Evolutionary conservation across 2,113 vertebrate species (phyloP).

Genomic region (Syngnathus typhle): DNA sequence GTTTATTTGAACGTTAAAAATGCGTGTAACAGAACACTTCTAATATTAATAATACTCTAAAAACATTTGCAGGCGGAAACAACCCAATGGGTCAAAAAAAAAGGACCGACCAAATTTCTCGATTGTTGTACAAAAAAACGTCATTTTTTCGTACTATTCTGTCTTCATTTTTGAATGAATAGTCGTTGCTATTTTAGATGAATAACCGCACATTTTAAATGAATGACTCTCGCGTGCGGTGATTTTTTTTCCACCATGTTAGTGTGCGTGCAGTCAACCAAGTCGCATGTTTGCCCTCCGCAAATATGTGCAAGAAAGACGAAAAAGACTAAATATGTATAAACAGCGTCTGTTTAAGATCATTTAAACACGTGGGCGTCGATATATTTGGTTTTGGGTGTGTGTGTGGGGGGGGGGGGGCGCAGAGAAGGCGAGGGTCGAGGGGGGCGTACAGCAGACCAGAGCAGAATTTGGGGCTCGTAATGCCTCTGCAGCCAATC

Average conservation of each 20-base stretch:
- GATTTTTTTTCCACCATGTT: neutral
- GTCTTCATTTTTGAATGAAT: neutral
- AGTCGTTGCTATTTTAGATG: neutral
- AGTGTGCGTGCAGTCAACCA: neutral
- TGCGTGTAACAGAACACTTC: neutral
- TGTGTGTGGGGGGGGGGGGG: constrained; percentile 28
- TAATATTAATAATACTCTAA: neutral
- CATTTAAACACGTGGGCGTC: constrained; percentile 41
- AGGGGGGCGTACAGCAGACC: constrained; percentile 21
- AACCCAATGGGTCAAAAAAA: no score
- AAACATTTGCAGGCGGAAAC: no score
- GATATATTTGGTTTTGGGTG: constrained; percentile 51
- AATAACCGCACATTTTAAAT: neutral
- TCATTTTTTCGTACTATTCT: neutral
- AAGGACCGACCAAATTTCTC: no score
- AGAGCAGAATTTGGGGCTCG: constrained; percentile 26
- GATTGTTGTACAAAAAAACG: neutral
- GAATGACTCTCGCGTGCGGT: neutral
- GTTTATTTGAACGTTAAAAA: neutral
- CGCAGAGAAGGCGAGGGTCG: constrained; percentile 4
- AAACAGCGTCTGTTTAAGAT: constrained; percentile 66
- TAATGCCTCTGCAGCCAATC: constrained; percentile 66
- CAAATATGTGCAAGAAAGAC: constrained; percentile 8
- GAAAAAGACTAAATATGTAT: constrained; percentile 36
- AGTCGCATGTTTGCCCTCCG: neutral